Base-by-base conservation (phyloP, 2,888 invertebrate genomes). In the Pecten maximus region DNA sequence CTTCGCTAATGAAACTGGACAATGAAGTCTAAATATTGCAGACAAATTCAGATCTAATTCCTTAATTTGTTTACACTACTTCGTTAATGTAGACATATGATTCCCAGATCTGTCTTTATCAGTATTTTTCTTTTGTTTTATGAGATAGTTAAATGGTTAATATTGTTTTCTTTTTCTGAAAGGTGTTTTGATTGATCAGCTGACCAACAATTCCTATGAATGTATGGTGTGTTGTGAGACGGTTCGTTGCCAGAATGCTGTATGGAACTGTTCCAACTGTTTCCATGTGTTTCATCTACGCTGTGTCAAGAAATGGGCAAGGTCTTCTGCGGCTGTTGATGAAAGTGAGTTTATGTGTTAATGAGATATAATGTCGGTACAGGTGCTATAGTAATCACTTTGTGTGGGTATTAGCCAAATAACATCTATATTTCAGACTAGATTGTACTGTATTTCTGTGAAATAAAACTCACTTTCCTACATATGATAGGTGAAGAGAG, bases 211-310 rank as follows among this genome's bases (percentile, higher is more conserved):
- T 0, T 97, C 98, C 0, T 97, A 99, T 91, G 99, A 99, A 97
- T 99, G 99, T 96, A 97, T 99, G 95, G 99, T 99, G 28, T 99
- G 99, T 96, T 99, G 98, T 96, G 99, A 99, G 94, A 97, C 97
- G 89, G 98, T 99, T 60, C 98, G 98, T 92, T 98, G 98, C 93
- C 97, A 97, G 48, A 98, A 99, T 95, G 97, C 98, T 6, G 98
- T 98, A 50, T 99, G 99, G 99, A 98, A 98, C 2, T 99, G 99
- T 96, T 97, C 97, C 92, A 98, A 98, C 95, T 99, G 99, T 96
- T 99, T 98, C 97, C 98, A 99, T 96, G 98, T 99, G 90, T 97
- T 99, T 93, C 99, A 99, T 97, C 97, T 99, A 23, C 97, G 98
- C 92, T 99, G 99, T 96, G 98, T 98, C 91, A 98, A 98, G 93